Percentiles rank a stretch among this genome's conserved stretches.
These are phyloP conservation scores for Peromyscus nudipes DNA, from an alignment of 2,797 vertebrate species.

Conservation along the genomic window DNA sequence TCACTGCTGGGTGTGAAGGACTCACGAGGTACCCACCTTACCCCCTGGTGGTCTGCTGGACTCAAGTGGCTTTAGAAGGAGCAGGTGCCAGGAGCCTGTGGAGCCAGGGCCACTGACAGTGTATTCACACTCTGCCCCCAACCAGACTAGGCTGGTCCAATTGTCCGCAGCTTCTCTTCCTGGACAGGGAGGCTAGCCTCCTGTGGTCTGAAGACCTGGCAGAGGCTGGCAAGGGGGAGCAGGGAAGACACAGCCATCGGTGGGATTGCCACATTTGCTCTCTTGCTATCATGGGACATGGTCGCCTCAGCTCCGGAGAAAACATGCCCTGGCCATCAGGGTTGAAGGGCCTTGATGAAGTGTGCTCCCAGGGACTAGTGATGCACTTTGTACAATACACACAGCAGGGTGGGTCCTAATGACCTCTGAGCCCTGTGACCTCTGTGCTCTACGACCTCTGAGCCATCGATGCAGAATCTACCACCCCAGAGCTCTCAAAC, in stretches of 20 bases:
- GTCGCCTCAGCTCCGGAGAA: not conserved
- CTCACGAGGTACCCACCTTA: rapidly evolving
- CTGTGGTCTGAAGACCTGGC: not conserved
- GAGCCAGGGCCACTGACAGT: no score
- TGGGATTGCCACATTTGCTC: rapidly evolving
- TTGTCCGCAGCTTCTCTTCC: not conserved
- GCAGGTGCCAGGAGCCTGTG: not conserved
- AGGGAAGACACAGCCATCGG: not conserved
- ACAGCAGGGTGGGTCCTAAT: not conserved
- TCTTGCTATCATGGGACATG: not conserved
- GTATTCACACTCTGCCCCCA: not conserved
- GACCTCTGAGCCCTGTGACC: no score
- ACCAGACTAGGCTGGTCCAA: rapidly evolving
- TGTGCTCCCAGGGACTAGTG: rapidly evolving
- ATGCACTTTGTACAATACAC: not conserved
- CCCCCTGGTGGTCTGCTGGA: not conserved
- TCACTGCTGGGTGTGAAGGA: not conserved
- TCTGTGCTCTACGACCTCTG: not conserved
- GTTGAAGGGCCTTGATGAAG: not conserved
- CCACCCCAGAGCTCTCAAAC: not conserved
- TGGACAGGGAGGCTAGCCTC: not conserved
- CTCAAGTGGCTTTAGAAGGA: not conserved
- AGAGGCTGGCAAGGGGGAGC: not conserved
- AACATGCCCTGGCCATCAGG: not conserved
- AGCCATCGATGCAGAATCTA: not conserved